These are phyloP conservation scores for Drosophila tani DNA, from an alignment of 1,140 invertebrate species.

Conservation along the genomic window DNA sequence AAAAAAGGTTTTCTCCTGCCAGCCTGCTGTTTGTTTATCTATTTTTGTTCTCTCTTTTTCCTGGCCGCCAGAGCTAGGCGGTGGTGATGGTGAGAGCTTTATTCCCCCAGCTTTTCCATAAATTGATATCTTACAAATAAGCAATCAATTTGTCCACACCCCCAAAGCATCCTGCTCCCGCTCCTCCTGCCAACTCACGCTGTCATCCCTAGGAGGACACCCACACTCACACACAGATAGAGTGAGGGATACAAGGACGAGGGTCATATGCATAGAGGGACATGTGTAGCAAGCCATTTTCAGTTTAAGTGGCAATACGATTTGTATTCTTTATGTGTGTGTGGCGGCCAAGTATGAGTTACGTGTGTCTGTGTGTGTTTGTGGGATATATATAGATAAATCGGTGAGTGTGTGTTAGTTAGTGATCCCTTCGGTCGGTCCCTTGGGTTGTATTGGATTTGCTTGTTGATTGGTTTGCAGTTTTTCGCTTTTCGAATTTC, in stretches of 20 bases:
- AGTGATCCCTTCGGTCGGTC: slow-evolving; percentile 52
- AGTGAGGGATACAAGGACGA: slow-evolving; percentile 9
- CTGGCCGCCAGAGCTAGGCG: background rate
- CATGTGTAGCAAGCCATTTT: slow-evolving; percentile 74
- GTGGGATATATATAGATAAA: background rate
- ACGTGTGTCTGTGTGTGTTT: slow-evolving; percentile 16
- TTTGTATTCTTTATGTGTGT: slow-evolving; percentile 76
- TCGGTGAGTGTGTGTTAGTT: slow-evolving; percentile 55
- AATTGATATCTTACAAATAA: slow-evolving; percentile 28
- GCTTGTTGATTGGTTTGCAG: slow-evolving; percentile 79
- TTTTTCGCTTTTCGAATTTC: slow-evolving; percentile 35
- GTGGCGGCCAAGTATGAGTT: slow-evolving; percentile 12
- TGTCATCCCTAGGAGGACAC: slow-evolving; percentile 22
- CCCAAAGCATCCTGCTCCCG: background rate
- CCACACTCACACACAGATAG: slow-evolving; percentile 1
- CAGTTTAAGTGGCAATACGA: slow-evolving; percentile 81
- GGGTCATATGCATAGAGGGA: slow-evolving; percentile 46
- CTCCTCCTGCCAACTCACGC: slow-evolving; percentile 1
- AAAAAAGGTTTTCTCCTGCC: background rate
- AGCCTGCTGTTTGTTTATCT: background rate
- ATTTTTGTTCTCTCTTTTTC: background rate
- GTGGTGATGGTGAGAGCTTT: background rate
- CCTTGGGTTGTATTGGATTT: slow-evolving; percentile 76
- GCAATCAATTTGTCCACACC: slow-evolving; percentile 27
- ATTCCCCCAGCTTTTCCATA: slow-evolving; percentile 8